Evolutionary conservation across 1,140 invertebrate species (phyloP).

Genomic region (Mizuhopecten yessoensis): DNA sequence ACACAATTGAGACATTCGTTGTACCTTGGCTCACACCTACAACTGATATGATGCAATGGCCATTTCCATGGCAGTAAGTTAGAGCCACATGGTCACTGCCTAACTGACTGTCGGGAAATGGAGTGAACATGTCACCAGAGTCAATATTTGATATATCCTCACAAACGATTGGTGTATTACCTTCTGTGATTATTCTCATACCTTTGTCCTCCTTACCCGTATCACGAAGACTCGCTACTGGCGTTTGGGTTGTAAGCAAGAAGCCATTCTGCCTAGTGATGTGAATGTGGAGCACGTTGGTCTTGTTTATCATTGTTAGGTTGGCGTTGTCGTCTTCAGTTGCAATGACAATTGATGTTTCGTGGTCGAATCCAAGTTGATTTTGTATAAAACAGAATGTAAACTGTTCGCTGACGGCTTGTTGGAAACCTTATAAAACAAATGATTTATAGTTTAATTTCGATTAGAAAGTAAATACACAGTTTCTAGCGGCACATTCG

Average conservation of each 20-base stretch:
- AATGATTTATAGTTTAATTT: neutral
- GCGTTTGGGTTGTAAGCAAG: neutral
- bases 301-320: neutral
- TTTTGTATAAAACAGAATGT: slow-evolving; percentile 35
- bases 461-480: too few relatives aligned
- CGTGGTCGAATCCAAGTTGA: neutral
- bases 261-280: neutral
- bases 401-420: neutral
- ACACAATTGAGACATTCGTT: neutral
- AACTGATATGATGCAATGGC: neutral
- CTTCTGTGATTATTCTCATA: neutral
- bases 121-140: slow-evolving; percentile 11
- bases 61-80: neutral
- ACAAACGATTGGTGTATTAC: neutral
- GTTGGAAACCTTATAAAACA: neutral
- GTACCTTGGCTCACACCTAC: neutral
- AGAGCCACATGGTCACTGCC: neutral
- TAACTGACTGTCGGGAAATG: neutral
- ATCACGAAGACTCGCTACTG: neutral
- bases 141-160: neutral
- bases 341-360: neutral
- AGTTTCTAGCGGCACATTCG: too few relatives aligned
- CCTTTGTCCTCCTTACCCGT: neutral
- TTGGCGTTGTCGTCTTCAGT: neutral
- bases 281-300: neutral